Evolutionary conservation across 2,113 vertebrate species (phyloP).

Genomic region (Malaclemys terrapin): DNA sequence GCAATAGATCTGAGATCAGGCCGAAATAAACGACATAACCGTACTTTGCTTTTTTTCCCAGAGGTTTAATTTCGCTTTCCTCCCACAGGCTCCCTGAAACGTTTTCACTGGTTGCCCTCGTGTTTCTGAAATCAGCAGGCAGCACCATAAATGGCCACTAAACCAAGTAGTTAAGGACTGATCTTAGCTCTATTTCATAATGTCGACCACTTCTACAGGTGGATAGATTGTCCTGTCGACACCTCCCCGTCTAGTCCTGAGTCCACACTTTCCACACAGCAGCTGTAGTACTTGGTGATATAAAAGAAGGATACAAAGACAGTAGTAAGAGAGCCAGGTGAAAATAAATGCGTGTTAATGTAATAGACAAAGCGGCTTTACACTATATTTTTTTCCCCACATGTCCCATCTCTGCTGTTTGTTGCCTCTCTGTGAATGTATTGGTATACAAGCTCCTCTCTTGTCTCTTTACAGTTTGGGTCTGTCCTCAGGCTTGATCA

Average conservation of each 20-base stretch:
- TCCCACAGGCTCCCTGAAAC: not conserved
- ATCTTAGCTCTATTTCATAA: fast-evolving
- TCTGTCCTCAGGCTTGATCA: not conserved
- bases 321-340: not conserved
- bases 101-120: not conserved
- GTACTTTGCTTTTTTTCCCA: not conserved
- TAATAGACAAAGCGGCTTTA: not conserved
- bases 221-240: not conserved
- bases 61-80: not conserved
- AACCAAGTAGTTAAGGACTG: not conserved
- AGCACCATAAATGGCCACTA: fast-evolving
- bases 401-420: not conserved
- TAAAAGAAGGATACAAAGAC: not conserved
- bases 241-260: not conserved
- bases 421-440: not conserved
- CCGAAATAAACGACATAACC: not conserved
- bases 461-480: not conserved
- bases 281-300: fast-evolving
- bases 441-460: not conserved
- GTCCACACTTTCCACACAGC: not conserved
- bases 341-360: not conserved
- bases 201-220: not conserved
- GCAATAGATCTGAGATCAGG: not conserved
- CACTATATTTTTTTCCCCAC: not conserved
- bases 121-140: not conserved